Base-by-base conservation (phyloP, 2,888 invertebrate genomes). In the Ochropacha duplaris region DNA sequence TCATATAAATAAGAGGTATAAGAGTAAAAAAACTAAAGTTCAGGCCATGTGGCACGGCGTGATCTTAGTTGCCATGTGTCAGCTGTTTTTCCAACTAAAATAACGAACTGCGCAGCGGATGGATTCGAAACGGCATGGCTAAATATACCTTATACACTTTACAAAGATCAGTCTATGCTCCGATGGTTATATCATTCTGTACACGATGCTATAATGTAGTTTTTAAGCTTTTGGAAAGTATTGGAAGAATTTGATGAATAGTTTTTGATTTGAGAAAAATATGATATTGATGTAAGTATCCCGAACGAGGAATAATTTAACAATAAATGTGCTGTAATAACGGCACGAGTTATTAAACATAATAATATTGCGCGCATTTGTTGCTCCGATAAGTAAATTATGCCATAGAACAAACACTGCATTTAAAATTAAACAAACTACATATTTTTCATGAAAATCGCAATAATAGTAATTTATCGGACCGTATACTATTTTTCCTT, bases 91-190 rank as follows among this genome's bases (percentile, higher is more conserved):
- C 62, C 67, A 69, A 80, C 82, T 70, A 76, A 84, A 86, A 84
- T 83, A 83, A 77, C 83, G 71, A 77, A 86, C 85, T 87, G 83
- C 88, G 88, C 83, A 87, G 81, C 74, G 75, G 69, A 72, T 74
- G 65, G 69, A 63, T 63, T 61, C 56, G 66, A 71, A 71, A 69
- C 72, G 67, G 63, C 65, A 60, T 62, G 49, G 64, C 74, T 77
- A 78, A 75, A 75, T 74, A 76, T 79, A 31, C 31, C 9, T 31
- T 60, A 61, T 59, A 60, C 59, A 59, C 54, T 58, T 12, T 56
- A 61, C 59, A 62, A 56, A 66, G 56, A 51, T 62, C 55, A 64
- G 54, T 58, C 55, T 50, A 50, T 49, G 54, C 51, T 54, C 22
- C 24, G 19, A 58, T 50, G 55, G 11, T 16, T 52, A 19, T 52